phyloP scores from a whole-genome alignment of 2,113 vertebrate species.

The Dascyllus trimaculatus region DNA sequence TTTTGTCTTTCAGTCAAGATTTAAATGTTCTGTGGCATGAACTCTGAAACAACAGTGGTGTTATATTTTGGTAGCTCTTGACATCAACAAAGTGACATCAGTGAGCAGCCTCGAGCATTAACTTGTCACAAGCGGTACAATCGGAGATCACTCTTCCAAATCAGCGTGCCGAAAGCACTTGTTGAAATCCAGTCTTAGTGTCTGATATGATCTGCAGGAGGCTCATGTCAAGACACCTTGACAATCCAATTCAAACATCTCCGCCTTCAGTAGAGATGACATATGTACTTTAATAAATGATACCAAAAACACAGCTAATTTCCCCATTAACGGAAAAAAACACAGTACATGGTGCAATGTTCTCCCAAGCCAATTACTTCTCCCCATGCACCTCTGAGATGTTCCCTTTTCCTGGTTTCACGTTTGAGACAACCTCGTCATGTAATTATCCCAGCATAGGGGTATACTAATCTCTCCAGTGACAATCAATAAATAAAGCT shows the following conservation, averaged over 20 bases:
- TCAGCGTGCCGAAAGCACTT: constrained; percentile 30
- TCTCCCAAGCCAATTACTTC: neutral
- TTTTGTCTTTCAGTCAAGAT: constrained; percentile 17
- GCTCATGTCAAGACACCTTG: neutral
- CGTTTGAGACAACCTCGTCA: constrained; percentile 22
- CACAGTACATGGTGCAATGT: neutral
- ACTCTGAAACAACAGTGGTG: constrained; percentile 33
- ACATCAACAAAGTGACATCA: constrained; percentile 41
- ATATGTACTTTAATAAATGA: neutral
- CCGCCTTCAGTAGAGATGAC: neutral
- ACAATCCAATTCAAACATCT: neutral
- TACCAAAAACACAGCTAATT: neutral
- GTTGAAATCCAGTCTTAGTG: constrained; percentile 14
- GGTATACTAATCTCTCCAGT: constrained; percentile 43
- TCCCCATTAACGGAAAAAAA: too few relatives aligned
- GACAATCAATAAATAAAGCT: constrained; percentile 49
- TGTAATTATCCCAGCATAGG: constrained; percentile 16
- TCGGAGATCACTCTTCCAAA: constrained; percentile 41
- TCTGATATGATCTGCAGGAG: neutral
- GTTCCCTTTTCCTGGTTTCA: neutral
- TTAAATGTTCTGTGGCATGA: constrained; percentile 22
- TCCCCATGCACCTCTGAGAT: neutral
- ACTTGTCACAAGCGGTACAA: constrained; percentile 51
- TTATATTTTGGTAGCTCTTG: constrained; percentile 43
- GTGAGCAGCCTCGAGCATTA: constrained; percentile 44